Percentiles rank a stretch among this genome's conserved stretches.
Conservation (phyloP, 2,797 vertebrate genomes). For the Nothura maculosa region DNA sequence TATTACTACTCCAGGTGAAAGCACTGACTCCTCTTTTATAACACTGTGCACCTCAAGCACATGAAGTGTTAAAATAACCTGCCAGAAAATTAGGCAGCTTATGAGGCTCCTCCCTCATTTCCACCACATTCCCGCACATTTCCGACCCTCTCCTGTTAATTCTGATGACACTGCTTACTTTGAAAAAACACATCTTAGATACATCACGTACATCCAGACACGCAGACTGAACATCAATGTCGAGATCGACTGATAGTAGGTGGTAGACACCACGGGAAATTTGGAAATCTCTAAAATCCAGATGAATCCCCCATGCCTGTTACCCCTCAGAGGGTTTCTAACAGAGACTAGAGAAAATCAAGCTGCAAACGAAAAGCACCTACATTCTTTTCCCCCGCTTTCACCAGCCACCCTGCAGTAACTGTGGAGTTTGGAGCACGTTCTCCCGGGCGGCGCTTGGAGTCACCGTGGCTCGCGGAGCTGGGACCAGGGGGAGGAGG, state of each 20-base stretch:
- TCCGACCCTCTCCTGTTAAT: background rate
- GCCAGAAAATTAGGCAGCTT: background rate
- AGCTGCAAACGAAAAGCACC: background rate
- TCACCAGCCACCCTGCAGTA: background rate
- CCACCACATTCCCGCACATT: background rate
- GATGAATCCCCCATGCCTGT: background rate
- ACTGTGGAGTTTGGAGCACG: background rate
- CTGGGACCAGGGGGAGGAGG: background rate
- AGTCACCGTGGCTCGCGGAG: background rate
- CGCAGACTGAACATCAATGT: background rate
- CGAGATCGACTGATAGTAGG: background rate
- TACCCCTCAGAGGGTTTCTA: background rate
- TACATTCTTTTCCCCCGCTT: background rate
- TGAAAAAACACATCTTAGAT: background rate
- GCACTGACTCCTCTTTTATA: background rate
- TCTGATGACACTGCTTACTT: background rate
- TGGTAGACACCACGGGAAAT: background rate
- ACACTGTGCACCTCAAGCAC: background rate
- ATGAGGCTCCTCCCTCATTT: background rate
- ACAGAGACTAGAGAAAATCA: background rate
- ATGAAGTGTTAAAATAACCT: background rate
- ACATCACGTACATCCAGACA: background rate
- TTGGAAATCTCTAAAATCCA: rapidly evolving
- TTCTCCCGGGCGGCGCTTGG: background rate
- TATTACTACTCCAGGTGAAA: background rate